Evolutionary conservation across 1,140 invertebrate genomes (phyloP), one percentile per base, ranked within the genome.

Genomic region (Chionoecetes opilio): DNA sequence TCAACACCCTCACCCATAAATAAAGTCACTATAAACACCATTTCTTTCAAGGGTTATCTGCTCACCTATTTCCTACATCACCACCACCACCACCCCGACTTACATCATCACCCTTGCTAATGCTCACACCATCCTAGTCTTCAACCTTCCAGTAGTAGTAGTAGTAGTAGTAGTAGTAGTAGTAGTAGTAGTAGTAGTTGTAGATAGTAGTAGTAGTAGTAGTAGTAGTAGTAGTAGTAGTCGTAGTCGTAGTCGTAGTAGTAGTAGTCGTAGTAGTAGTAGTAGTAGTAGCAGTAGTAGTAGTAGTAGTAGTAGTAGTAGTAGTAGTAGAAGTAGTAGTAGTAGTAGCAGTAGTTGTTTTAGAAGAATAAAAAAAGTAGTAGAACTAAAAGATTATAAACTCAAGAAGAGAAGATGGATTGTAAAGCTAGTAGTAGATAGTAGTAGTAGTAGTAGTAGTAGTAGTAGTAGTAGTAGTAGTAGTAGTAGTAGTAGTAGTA

Each of bases 371-470:
- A 46, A 46, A 46, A 46, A 46, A 46, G 41, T 5, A 46, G 14
- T 8, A 14, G 14, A 46, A 46, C 5, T 46, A 46, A 14, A 46
- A 46, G 14, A 46, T 8, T 5, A 46, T 46, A 46, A 46, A 46
- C 14, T 46, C 5, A 14, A 46, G 14, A 46, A 46, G 14, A 46
- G 14, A 14, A n/a, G n/a, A n/a, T n/a, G n/a, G n/a, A n/a, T n/a
- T n/a, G n/a, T n/a, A n/a, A n/a, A n/a, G n/a, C n/a, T 84, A 34
- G 31, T 84, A 37, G 34, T 86, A 37, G 34, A n/a, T 86, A 37
- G 34, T 86, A 86, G 34, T 86, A 86, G 84, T 37, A 86, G 34
- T 86, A 86, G 21, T 86, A 37, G 34, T 86, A 86, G 34, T 86
- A 86, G 53, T 34, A 82, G 63, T 26, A 32, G 63, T 82, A 92